Evolutionary conservation across 2,797 vertebrate genomes (phyloP).

Genomic region (Catharus ustulatus): DNA sequence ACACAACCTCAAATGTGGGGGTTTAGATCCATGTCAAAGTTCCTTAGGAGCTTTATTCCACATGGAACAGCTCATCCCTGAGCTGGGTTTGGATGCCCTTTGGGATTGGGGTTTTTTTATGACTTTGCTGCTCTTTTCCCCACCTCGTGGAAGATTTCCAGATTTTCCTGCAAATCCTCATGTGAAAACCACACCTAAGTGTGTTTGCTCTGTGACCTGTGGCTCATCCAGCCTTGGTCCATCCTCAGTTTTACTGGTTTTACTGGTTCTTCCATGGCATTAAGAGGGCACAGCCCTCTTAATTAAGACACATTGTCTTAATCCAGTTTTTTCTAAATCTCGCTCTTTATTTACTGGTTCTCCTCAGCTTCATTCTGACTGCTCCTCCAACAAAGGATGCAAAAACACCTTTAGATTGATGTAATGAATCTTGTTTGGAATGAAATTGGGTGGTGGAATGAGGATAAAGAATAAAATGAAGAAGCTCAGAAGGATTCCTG

Average conservation of each 20-base stretch:
- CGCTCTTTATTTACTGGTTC: background rate
- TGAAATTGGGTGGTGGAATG: background rate
- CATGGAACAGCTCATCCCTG: background rate
- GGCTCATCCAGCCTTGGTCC: background rate
- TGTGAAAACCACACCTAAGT: background rate
- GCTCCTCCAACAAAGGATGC: background rate
- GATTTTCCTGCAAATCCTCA: background rate
- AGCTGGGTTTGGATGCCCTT: accelerated
- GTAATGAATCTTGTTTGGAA: background rate
- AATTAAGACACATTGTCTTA: background rate
- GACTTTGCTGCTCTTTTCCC: background rate
- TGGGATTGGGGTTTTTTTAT: background rate
- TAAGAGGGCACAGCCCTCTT: background rate
- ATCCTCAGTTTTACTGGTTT: background rate
- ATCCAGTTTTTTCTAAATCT: background rate
- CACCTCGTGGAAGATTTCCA: background rate
- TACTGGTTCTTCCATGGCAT: background rate
- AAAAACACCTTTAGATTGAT: background rate
- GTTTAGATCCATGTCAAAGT: background rate
- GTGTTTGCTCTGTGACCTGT: background rate
- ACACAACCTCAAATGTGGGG: background rate
- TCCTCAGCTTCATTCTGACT: background rate
- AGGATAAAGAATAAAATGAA: background rate
- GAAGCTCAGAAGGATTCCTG: background rate
- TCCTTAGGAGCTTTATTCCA: background rate